Evolutionary conservation across 2,113 vertebrate genomes (phyloP).

Genomic region (Platanista minor): DNA sequence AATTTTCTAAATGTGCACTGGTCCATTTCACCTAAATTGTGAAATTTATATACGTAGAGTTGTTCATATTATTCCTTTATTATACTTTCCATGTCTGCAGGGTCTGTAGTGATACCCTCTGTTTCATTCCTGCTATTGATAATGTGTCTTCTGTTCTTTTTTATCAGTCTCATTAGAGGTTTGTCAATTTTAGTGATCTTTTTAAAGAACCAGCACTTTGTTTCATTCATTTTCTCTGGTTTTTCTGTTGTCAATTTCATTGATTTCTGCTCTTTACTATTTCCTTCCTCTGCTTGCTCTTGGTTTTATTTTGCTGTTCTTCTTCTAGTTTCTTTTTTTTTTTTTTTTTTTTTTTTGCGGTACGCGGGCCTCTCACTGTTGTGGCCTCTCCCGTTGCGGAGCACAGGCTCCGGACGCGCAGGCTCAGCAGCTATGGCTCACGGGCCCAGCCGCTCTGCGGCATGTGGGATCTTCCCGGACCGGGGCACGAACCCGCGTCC

Average conservation of each 20-base stretch:
- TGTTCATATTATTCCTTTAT: background rate
- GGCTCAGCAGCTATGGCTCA: too few species aligned
- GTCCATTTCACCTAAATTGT: background rate
- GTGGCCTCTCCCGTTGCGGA: too few species aligned
- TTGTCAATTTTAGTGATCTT: background rate
- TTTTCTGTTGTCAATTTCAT: constrained; percentile 14
- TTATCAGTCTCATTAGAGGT: background rate
- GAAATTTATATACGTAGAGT: background rate
- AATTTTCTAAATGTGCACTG: background rate
- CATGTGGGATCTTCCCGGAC: too few species aligned
- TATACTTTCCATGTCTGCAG: background rate
- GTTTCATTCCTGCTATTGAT: background rate
- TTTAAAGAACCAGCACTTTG: background rate
- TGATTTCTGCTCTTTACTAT: background rate
- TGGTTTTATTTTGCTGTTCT: background rate
- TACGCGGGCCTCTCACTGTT: too few species aligned
- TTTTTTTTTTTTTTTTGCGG: too few species aligned
- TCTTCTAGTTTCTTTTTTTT: background rate
- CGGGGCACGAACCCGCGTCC: too few species aligned
- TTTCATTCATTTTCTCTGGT: constrained; percentile 9
- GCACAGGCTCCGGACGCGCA: too few species aligned
- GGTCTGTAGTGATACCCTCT: background rate
- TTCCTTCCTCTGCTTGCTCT: background rate
- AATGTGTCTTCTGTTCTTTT: background rate
- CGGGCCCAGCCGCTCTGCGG: too few species aligned